Conservation (phyloP, 1,140 invertebrate genomes). For the Lasaia peninsularis region DNA sequence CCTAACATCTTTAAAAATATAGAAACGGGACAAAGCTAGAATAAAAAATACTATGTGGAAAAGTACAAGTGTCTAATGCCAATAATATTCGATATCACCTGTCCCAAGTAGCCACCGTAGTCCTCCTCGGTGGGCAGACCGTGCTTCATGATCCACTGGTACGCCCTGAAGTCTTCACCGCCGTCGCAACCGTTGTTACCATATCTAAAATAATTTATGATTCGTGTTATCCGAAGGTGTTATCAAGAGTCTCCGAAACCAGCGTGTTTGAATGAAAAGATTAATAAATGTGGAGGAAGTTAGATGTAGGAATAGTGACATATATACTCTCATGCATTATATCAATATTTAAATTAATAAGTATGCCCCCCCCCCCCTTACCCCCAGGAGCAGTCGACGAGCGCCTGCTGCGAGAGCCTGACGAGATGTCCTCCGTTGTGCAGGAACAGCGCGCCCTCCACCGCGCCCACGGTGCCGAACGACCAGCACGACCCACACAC, state of each 20-base stretch:
- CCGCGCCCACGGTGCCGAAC: slow-evolving; percentile 94
- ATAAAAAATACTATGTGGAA: too few species aligned
- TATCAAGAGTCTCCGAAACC: too few species aligned
- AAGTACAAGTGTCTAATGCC: too few species aligned
- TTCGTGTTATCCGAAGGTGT: too few species aligned
- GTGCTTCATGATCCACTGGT: slow-evolving; percentile 94
- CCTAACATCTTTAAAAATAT: too few species aligned
- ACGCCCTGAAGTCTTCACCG: slow-evolving; percentile 94
- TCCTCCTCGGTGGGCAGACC: slow-evolving; percentile 93
- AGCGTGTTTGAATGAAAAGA: too few species aligned
- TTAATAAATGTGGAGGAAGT: too few species aligned
- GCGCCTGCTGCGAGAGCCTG: slow-evolving; percentile 91
- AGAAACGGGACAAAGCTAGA: too few species aligned
- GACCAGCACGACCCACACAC: slow-evolving; percentile 98
- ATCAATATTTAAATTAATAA: not conserved
- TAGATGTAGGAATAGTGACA: too few species aligned
- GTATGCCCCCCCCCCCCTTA: slow-evolving; percentile 40
- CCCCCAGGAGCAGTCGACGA: slow-evolving; percentile 98
- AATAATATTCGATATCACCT: too few species aligned
- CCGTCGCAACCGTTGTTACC: slow-evolving; percentile 98
- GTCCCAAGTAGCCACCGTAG: slow-evolving; percentile 93
- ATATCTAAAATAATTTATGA: slow-evolving; percentile 66
- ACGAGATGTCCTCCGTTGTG: slow-evolving; percentile 89
- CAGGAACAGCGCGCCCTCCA: slow-evolving; percentile 94
- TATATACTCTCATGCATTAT: not conserved